These are phyloP conservation scores for Coracopsis vasa DNA, from an alignment of 2,113 vertebrate genomes.

Conservation along the genomic window DNA sequence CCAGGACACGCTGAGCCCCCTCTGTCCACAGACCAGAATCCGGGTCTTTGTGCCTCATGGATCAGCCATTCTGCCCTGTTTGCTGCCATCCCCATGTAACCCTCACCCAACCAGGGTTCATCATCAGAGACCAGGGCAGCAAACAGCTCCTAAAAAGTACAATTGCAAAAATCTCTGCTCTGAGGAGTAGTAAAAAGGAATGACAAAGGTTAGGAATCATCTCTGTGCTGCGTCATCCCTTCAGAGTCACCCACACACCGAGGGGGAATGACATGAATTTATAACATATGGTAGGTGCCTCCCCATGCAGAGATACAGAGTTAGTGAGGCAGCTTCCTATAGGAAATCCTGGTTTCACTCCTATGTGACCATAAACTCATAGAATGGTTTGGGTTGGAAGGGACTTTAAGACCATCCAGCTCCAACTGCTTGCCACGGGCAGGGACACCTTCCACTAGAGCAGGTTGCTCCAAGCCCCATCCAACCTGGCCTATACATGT, in stretches of 20 bases:
- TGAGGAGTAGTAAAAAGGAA: not conserved
- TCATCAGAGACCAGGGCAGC: not conserved
- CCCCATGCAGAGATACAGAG: not conserved
- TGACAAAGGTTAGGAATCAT: not conserved
- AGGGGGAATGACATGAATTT: not conserved
- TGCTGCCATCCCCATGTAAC: fast-evolving
- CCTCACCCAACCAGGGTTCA: fast-evolving
- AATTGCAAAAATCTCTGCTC: not conserved
- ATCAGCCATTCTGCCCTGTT: not conserved
- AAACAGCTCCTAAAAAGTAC: not conserved
- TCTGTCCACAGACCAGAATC: fast-evolving
- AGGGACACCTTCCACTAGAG: not conserved
- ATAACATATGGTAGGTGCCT: not conserved
- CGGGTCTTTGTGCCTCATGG: not conserved
- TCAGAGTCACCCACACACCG: not conserved
- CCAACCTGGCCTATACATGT: not conserved
- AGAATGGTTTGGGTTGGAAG: not conserved
- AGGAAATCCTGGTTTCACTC: not conserved
- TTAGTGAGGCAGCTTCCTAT: not conserved
- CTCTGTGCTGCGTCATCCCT: not conserved
- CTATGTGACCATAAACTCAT: not conserved
- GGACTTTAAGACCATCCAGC: not conserved
- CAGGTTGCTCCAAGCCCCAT: not conserved
- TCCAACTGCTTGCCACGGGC: not conserved
- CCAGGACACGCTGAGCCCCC: not conserved